Percentiles rank a stretch among this genome's conserved stretches.
phyloP scores from a whole-genome alignment of 2,797 vertebrate genomes.

The Paratrypauchen microcephalus region DNA sequence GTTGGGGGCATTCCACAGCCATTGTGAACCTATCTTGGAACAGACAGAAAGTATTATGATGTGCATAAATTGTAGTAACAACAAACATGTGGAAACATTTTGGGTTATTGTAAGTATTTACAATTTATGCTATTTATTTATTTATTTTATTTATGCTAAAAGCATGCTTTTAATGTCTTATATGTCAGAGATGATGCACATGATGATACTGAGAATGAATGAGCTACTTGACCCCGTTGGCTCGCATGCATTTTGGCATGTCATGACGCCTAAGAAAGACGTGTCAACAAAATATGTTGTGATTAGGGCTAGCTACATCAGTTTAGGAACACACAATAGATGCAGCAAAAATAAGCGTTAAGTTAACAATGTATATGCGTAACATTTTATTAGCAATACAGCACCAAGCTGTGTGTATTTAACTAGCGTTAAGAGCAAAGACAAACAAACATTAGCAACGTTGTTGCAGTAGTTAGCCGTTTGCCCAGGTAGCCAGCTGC shows the following conservation, averaged over 20 bases:
- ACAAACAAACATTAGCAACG: background rate
- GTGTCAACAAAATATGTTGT: background rate
- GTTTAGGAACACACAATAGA: background rate
- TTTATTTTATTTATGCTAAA: background rate
- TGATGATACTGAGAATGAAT: background rate
- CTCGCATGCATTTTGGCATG: background rate
- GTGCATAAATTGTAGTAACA: background rate
- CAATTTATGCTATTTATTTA: too few species aligned
- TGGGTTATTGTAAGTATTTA: background rate
- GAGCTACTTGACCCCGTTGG: background rate
- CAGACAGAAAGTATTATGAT: background rate
- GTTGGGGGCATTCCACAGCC: constrained; percentile 80
- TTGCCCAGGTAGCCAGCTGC: background rate
- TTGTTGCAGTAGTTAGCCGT: background rate
- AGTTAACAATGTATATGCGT: background rate
- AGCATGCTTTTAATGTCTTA: background rate
- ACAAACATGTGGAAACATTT: background rate
- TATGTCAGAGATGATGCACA: background rate
- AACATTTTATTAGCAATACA: background rate
- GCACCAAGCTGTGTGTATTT: background rate
- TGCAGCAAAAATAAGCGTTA: background rate
- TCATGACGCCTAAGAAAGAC: background rate
- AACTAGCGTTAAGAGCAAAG: background rate
- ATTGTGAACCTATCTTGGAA: constrained; percentile 63
- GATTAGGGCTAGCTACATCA: background rate